Percentiles rank a stretch among this genome's conserved stretches.
These are phyloP conservation scores for Drosophila equinoxialis DNA, from an alignment of 1,140 invertebrate species.

Conservation along the genomic window DNA sequence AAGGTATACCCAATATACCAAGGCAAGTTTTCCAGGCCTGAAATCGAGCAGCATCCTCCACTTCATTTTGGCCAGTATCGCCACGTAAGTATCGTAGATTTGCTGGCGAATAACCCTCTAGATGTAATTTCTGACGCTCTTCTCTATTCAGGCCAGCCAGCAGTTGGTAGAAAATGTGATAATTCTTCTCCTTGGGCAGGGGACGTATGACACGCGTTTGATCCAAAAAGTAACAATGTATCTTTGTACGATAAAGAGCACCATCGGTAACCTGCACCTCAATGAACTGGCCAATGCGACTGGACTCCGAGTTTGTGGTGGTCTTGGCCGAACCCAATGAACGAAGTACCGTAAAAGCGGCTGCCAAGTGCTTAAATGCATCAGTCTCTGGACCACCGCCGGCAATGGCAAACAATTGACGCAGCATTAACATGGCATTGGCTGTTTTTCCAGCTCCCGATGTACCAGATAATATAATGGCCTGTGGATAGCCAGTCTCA, in stretches of 20 bases:
- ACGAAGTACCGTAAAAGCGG: constrained; percentile 95
- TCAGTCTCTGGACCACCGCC: constrained; percentile 97
- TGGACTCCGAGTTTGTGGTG: constrained; percentile 94
- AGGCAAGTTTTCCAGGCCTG: constrained; percentile 95
- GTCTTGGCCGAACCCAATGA: constrained; percentile 96
- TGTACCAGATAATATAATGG: constrained; percentile 95
- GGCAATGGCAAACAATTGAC: constrained; percentile 95
- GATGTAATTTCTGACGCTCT: constrained; percentile 92
- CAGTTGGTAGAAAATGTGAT: constrained; percentile 99
- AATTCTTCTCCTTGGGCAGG: constrained; percentile 95
- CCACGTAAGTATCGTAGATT: constrained; percentile 92
- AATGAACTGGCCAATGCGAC: constrained; percentile 97
- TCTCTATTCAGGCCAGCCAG: constrained; percentile 93
- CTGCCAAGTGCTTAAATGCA: constrained; percentile 97
- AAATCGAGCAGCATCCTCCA: constrained; percentile 90
- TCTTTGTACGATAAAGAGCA: constrained; percentile 96
- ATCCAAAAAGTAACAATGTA: constrained; percentile 96
- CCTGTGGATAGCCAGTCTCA: constrained; percentile 97
- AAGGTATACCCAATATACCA: constrained; percentile 95
- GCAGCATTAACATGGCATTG: constrained; percentile 94
- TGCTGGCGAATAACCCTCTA: constrained; percentile 91
- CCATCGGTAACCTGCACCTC: constrained; percentile 98
- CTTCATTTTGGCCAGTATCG: constrained; percentile 89
- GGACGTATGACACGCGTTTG: constrained; percentile 95
- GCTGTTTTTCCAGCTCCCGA: constrained; percentile 98